Percentiles rank a stretch among this genome's conserved stretches.
These are phyloP conservation scores for Silurus aristotelis DNA, from an alignment of 2,797 vertebrate genomes.

Conservation along the genomic window DNA sequence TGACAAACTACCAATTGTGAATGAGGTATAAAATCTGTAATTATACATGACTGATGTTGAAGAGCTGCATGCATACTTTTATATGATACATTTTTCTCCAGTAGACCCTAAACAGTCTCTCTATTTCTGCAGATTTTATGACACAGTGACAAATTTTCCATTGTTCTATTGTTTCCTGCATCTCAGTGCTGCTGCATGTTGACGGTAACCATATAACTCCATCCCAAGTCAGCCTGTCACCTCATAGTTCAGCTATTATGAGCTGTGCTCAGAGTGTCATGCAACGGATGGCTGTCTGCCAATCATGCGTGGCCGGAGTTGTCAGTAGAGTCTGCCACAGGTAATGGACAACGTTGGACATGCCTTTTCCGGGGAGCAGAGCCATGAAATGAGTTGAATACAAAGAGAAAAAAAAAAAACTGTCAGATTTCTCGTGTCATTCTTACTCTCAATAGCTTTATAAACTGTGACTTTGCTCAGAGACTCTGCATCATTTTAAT, in stretches of 20 bases:
- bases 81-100: background rate
- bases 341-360: slow-evolving; percentile 13
- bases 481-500: background rate
- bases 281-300: slow-evolving; percentile 7
- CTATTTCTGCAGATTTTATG: background rate
- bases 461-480: background rate
- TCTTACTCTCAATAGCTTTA: background rate
- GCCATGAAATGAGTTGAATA: background rate
- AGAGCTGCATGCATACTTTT: background rate
- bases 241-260: background rate
- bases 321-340: slow-evolving; percentile 19
- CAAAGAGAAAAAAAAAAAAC: background rate
- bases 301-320: slow-evolving; percentile 10
- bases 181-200: background rate
- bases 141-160: background rate
- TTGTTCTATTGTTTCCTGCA: background rate
- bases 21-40: background rate
- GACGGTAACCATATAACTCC: background rate
- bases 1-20: background rate
- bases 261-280: slow-evolving; percentile 21
- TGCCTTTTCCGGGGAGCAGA: background rate
- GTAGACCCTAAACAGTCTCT: background rate
- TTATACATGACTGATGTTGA: background rate
- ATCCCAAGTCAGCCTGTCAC: slow-evolving; percentile 11
- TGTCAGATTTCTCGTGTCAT: background rate